Conservation (phyloP, 2,797 vertebrate genomes). For the Dryobates pubescens region DNA sequence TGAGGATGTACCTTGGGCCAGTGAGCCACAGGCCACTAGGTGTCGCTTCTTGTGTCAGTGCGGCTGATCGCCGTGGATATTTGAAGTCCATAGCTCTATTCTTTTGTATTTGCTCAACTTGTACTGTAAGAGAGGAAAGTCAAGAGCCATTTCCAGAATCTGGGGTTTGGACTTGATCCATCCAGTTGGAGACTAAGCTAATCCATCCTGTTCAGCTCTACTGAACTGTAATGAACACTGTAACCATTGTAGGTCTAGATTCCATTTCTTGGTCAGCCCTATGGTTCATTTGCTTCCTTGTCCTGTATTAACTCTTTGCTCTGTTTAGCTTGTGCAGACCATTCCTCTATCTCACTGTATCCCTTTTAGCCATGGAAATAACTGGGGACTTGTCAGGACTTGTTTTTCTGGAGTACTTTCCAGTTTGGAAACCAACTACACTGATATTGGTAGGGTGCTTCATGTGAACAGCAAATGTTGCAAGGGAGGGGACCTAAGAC, state of each 20-base stretch:
- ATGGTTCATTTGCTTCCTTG: conserved; percentile 28
- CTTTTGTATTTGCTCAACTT: background rate
- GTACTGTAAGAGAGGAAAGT: background rate
- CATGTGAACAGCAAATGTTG: background rate
- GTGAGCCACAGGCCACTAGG: background rate
- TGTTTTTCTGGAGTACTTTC: background rate
- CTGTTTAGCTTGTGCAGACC: background rate
- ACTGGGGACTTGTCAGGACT: conserved; percentile 11
- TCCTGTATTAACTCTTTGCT: conserved; percentile 37
- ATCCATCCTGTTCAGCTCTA: background rate
- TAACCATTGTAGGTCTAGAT: background rate
- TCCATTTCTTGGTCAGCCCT: background rate
- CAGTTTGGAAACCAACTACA: background rate
- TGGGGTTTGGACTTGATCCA: conserved; percentile 1
- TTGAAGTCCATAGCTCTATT: background rate
- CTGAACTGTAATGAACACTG: background rate
- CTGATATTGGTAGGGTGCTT: background rate
- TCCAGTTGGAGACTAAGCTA: background rate
- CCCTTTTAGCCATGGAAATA: conserved; percentile 32
- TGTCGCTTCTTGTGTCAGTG: background rate
- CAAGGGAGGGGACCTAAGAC: background rate
- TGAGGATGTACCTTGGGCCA: background rate
- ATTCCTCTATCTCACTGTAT: conserved; percentile 13
- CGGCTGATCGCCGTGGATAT: background rate
- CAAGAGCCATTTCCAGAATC: background rate